Evolutionary conservation across 2,113 vertebrate genomes (phyloP), one percentile per base, ranked within the genome.

Genomic region (Opisthocomus hoazin): DNA sequence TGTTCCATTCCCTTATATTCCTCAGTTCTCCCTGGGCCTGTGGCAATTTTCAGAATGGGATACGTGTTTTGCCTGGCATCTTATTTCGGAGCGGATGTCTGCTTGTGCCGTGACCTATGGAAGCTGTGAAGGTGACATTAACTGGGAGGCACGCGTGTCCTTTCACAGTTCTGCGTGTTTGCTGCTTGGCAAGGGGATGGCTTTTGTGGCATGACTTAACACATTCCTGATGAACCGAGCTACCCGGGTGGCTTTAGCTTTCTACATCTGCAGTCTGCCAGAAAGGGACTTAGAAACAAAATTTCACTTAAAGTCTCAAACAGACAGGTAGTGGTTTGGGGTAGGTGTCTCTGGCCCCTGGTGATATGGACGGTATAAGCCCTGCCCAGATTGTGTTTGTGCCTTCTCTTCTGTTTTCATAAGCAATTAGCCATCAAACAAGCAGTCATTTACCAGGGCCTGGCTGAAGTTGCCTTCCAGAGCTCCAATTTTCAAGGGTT

Each of bases 91-190:
- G 75, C 1, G 1, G 70, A 51, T 65, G 36, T 61, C 68, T 96
- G 78, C 71, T 74, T 82, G 90, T 65, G 84, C 89, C 4, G 10
- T 96, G 92, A 94, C 92, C 87, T 91, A 20, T 70, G 74, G 94
- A 81, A 95, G 75, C 90, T 94, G 90, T 87, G 92, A 96, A 96
- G 94, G 89, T 96, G 92, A 94, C 95, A 94, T 96, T 96, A 97
- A 84, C 92, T 84, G 80, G 70, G 70, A 95, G 90, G 90, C 84
- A 92, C 5, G 0, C 48, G 5, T 57, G 90, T 89, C 81, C 93
- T 96, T 97, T 94, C 68, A 53, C 74, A 10, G 81, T 78, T 91
- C 71, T 63, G 58, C 1, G 3, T 84, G 77, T 69, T 50, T 83
- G 80, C 93, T 89, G 58, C 93, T 89, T 84, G 81, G 74, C 75